Evolutionary conservation across 2,113 vertebrate genomes (phyloP), one percentile per base, ranked within the genome.

Genomic region (Mixornis gularis): DNA sequence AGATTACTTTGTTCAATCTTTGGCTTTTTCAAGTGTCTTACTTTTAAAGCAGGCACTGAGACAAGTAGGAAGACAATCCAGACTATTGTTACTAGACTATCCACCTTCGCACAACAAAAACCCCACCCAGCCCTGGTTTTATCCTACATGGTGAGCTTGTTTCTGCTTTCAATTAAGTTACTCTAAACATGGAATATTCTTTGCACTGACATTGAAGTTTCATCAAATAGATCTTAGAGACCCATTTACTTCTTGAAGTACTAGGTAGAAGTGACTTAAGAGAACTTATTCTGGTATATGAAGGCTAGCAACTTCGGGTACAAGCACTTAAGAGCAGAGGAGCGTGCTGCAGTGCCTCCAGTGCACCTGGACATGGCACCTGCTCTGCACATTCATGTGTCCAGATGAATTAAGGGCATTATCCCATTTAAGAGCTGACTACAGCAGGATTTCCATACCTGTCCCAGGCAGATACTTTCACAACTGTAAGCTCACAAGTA

Each of bases 381-480:
- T 0, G 0, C 48, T 43, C 52, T 1, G 1, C 58, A 38, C 1
- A 0, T 16, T 62, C 44, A 18, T 0, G 0, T 29, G 8, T 24
- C 53, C 2, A 0, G 5, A 26, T 12, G 9, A 40, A 40, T 26
- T 34, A n/a, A 56, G 12, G 48, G 13, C 62, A 77, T 55, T 40
- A 3, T 18, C 27, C 77, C 21, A 58, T 15, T 49, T 55, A 52
- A 34, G 34, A 72, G 44, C 3, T 18, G 25, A 51, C 52, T 68
- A 13, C 3, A 43, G 52, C 6, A 79, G 41, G 40, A 68, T 3
- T 76, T 40, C 21, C 7, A 7, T 4, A n/a, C 4, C 18, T 10
- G 14, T 18, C 63, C 41, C 15, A 69, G 32, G 43, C 55, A 90
- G 19, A 34, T 1, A 24, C 30, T 63, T 85, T 34, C n/a, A 69